Evolutionary conservation across 2,888 invertebrate genomes (phyloP).

Genomic region (Nineta flava): DNA sequence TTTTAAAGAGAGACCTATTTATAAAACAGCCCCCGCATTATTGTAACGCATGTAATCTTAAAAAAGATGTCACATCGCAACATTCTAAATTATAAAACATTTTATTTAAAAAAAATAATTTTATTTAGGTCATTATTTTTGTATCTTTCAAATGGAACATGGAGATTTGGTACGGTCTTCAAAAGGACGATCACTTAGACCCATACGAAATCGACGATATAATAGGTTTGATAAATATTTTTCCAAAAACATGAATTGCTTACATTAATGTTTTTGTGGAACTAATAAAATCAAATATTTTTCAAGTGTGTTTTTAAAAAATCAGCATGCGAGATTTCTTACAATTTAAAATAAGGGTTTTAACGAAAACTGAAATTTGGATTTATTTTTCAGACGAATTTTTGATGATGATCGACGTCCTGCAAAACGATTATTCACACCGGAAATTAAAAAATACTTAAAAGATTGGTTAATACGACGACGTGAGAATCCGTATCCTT

Average conservation of each 20-base stretch:
- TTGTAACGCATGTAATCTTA: background rate
- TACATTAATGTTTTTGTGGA: background rate
- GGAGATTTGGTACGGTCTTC: conserved; percentile 18
- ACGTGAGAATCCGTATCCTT: conserved; percentile 64
- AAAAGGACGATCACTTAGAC: conserved; percentile 38
- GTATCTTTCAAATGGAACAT: background rate
- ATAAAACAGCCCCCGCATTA: background rate
- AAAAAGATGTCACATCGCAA: background rate
- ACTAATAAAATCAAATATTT: too few relatives aligned
- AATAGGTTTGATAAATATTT: conserved; percentile 38
- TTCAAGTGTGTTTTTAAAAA: too few relatives aligned
- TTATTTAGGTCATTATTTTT: background rate
- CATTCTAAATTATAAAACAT: background rate
- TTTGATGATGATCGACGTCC: conserved; percentile 44
- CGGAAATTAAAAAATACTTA: conserved; percentile 60
- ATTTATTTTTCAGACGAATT: conserved; percentile 28
- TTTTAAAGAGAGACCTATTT: background rate
- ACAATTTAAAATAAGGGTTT: too few relatives aligned
- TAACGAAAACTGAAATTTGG: too few relatives aligned
- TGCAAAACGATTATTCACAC: conserved; percentile 58
- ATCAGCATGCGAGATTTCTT: too few relatives aligned
- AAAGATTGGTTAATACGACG: conserved; percentile 64
- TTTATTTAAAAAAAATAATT: background rate
- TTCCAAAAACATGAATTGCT: background rate
- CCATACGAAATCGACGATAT: conserved; percentile 53